Evolutionary conservation across 2,797 vertebrate genomes (phyloP).

Genomic region (Amblyopsis hoosieri): DNA sequence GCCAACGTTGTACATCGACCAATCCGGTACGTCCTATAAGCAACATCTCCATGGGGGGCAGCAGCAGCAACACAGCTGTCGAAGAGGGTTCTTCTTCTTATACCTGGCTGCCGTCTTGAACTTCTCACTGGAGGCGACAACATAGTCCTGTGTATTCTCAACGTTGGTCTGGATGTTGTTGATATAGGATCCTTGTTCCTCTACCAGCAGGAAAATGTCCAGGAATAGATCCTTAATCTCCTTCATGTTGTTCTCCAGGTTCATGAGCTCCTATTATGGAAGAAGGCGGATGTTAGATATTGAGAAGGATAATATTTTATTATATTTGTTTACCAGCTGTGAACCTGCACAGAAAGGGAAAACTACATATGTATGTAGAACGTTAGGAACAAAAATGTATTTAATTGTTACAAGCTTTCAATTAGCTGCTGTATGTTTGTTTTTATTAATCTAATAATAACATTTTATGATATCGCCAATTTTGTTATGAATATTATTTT

Average conservation of each 20-base stretch:
- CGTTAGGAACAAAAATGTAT: too few species aligned
- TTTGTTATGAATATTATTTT: too few species aligned
- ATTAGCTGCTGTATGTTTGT: too few species aligned
- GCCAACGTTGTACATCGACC: neutral
- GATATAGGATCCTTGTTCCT: conserved; percentile 88
- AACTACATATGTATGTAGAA: too few species aligned
- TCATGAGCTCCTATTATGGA: conserved; percentile 82
- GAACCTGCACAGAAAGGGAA: too few species aligned
- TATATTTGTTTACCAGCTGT: too few species aligned
- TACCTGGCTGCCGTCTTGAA: conserved; percentile 89
- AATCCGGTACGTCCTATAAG: conserved; percentile 51
- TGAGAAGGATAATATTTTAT: neutral
- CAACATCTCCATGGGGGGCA: conserved; percentile 84
- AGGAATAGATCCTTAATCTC: conserved; percentile 90
- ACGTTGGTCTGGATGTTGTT: conserved; percentile 90
- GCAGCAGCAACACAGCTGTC: conserved; percentile 88
- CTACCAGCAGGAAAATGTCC: conserved; percentile 88
- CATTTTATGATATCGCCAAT: too few species aligned
- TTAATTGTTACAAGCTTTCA: too few species aligned
- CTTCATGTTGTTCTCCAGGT: conserved; percentile 90
- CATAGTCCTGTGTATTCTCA: conserved; percentile 86
- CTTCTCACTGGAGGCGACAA: conserved; percentile 83
- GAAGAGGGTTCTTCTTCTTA: conserved; percentile 86
- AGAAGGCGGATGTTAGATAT: neutral
- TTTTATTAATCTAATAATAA: too few species aligned